Base-by-base conservation (phyloP, 1,140 invertebrate species). In the Anastrepha obliqua region DNA sequence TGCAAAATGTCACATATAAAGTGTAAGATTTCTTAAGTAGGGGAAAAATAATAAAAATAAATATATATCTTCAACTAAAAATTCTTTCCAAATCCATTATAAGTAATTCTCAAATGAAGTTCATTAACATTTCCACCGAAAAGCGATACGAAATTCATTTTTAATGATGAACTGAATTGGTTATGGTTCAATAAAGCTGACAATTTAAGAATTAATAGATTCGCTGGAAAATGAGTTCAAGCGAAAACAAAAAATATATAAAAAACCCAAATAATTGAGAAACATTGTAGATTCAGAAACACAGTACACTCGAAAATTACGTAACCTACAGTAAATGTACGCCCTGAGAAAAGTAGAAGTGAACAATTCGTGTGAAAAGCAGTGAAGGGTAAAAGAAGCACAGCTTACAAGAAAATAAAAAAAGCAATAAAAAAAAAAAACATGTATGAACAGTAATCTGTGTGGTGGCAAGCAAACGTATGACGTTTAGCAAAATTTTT, bases 121-220 rank as follows among this genome's bases (percentile, higher is more conserved):
- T 74, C 67, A 74, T 74, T 74, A 74, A 44, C 67, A 65, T 74
- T 74, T 44, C 67, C 67, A 7, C 15, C 44, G 15, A 74, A 44
- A 47, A 74, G 42, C 17, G 6, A 44, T 47, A 17, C 13, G 5
- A 20, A 67, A 67, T 67, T 9, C 7, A 42, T 13, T 13, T 70
- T 70, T 17, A 47, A 47, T 13, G 15, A 17, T 44, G 9, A n/a
- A 47, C 13, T 15, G 42, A 44, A 74, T 74, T 74, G 39, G 51
- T 55, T 11, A 55, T 55, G 11, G 29, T 74, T 7, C 42, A 42
- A 47, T 3, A 17, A 15, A 44, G 42, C 15, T 44, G 67, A 47
- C 3, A 1, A 9, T 39, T 5, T 11, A n/a, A 67, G 11, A 67
- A 67, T 15, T 15, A 44, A 70, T 11, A 70, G 42, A 74, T 74